These are phyloP conservation scores for Rosalia funebris DNA, from an alignment of 2,888 invertebrate genomes.

Conservation along the genomic window DNA sequence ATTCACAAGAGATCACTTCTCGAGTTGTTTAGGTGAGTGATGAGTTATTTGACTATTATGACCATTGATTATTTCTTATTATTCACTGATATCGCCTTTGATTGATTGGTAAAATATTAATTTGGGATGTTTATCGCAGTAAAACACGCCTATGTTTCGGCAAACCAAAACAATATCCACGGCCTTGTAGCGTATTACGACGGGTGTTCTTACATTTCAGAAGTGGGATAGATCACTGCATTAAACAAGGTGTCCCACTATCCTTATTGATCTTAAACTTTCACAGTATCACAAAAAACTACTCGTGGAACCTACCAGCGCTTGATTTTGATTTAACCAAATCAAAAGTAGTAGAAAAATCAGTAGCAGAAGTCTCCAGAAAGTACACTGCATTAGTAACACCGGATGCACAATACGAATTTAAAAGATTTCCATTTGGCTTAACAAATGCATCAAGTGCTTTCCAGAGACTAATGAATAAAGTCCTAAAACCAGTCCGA, in stretches of 20 bases:
- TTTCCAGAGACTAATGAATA: background rate
- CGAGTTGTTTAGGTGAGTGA: background rate
- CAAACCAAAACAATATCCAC: too few relatives aligned
- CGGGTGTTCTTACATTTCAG: background rate
- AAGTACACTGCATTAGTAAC: background rate
- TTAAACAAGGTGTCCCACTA: background rate
- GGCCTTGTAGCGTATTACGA: too few relatives aligned
- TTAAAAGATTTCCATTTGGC: conserved; percentile 1
- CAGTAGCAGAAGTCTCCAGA: background rate
- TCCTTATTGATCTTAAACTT: background rate
- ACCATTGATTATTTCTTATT: background rate
- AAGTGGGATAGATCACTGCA: background rate
- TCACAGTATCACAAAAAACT: background rate
- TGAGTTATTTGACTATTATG: background rate
- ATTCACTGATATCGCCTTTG: background rate
- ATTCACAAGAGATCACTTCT: background rate
- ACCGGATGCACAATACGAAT: background rate
- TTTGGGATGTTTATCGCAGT: background rate
- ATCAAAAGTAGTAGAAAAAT: background rate
- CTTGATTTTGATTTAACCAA: background rate
- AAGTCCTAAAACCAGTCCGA: background rate
- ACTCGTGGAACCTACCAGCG: background rate
- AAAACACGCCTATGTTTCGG: background rate
- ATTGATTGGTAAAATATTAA: background rate
- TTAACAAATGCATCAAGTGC: background rate